phyloP scores from a whole-genome alignment of 1,140 invertebrate species.

The Polyergus mexicanus region DNA sequence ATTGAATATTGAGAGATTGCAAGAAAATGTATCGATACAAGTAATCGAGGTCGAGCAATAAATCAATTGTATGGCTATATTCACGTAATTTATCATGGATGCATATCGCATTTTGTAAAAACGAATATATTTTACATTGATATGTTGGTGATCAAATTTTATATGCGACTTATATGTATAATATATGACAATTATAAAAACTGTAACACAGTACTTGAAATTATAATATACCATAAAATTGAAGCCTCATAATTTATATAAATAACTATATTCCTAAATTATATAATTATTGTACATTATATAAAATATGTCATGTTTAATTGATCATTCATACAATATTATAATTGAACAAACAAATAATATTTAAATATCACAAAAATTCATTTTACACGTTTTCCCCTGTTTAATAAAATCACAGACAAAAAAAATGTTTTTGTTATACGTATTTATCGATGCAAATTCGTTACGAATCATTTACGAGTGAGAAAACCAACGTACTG shows the following conservation, averaged over 20 bases:
- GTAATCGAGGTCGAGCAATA: constrained; percentile 40
- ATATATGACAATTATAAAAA: constrained; percentile 2
- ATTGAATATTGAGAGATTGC: constrained; percentile 44
- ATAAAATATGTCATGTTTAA: background rate
- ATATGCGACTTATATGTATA: background rate
- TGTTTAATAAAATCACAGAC: background rate
- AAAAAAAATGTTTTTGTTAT: background rate
- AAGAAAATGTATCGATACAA: constrained; percentile 36
- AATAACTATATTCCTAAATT: background rate
- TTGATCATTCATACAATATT: background rate
- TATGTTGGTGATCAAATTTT: background rate
- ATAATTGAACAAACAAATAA: background rate
- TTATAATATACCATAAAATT: background rate
- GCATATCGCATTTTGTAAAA: constrained; percentile 26
- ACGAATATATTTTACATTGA: constrained; percentile 16
- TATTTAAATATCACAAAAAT: background rate
- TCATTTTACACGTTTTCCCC: background rate
- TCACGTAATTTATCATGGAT: constrained; percentile 37
- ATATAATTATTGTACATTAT: background rate
- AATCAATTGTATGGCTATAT: constrained; percentile 37
- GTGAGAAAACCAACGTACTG: constrained; percentile 3
- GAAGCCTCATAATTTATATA: background rate
- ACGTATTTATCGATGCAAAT: background rate
- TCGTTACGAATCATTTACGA: background rate
- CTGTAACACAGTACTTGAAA: background rate